Conservation (phyloP, 2,797 vertebrate genomes). For the Neopelma chrysocephalum region DNA sequence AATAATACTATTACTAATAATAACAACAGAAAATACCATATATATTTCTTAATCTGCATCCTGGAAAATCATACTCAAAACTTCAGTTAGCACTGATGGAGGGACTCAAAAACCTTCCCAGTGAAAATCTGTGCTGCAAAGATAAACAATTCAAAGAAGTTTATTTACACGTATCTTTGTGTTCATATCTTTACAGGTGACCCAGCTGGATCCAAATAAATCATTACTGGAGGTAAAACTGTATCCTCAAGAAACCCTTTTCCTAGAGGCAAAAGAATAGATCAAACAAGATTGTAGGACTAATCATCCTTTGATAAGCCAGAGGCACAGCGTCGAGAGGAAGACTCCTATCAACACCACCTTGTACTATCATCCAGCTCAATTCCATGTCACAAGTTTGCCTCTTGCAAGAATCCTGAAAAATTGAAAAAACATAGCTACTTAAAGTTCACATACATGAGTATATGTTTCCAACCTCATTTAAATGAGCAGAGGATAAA, state of each 20-base stretch:
- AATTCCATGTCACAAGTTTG: constrained; percentile 79
- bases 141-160: neutral
- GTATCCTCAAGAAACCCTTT: constrained; percentile 99
- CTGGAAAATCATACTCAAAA: neutral
- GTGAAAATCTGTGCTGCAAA: neutral
- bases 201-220: constrained; percentile 91
- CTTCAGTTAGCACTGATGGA: neutral
- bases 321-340: constrained; percentile 66
- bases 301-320: constrained; percentile 66
- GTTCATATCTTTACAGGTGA: constrained; percentile 84
- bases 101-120: neutral
- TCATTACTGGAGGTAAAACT: constrained; percentile 96
- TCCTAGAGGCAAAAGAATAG: constrained; percentile 98
- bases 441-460: constrained; percentile 75
- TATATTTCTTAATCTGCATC: neutral
- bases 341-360: constrained; percentile 67
- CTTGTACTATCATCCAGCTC: constrained; percentile 69
- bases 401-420: constrained; percentile 87
- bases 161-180: neutral
- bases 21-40: neutral
- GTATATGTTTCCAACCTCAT: constrained; percentile 76
- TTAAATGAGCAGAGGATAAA: constrained; percentile 67
- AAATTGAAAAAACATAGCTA: constrained; percentile 78
- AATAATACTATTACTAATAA: neutral
- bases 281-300: constrained; percentile 63